A percentile compares a stretch with the other conserved stretches of the same genome.
Evolutionary conservation across 2,113 vertebrate genomes (phyloP).

Genomic region (Meles meles): DNA sequence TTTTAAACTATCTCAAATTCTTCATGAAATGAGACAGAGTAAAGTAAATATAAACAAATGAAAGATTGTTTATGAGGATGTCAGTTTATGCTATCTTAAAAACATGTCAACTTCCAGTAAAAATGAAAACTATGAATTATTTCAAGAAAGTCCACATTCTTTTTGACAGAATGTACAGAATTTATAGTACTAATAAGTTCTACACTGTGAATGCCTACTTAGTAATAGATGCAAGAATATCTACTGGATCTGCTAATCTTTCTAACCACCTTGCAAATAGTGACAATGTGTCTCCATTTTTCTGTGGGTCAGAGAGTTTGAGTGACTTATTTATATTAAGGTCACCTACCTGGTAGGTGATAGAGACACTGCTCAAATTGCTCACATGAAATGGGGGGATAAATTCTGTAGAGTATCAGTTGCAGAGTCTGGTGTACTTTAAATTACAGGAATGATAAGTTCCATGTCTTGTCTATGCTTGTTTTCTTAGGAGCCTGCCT

Average conservation of each 20-base stretch:
- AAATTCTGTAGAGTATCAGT: neutral
- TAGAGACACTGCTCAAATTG: neutral
- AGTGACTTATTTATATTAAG: neutral
- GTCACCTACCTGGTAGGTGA: neutral
- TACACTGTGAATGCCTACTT: neutral
- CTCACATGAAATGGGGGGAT: neutral
- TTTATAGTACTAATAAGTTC: neutral
- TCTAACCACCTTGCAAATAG: neutral
- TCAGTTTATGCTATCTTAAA: neutral
- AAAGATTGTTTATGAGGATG: neutral
- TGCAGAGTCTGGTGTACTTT: neutral
- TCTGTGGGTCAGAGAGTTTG: neutral
- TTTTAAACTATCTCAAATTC: neutral
- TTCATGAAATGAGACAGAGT: neutral
- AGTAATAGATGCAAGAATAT: neutral
- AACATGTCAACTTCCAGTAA: neutral
- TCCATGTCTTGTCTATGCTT: neutral
- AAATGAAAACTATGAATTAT: conserved; percentile 16
- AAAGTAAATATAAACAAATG: conserved; percentile 29
- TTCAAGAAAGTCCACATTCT: neutral
- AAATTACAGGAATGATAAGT: neutral
- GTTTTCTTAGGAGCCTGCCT: neutral
- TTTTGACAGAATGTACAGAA: neutral
- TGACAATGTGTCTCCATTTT: neutral
- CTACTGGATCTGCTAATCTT: neutral